Conservation (phyloP, 2,113 vertebrate genomes). For the Macaca fascicularis region DNA sequence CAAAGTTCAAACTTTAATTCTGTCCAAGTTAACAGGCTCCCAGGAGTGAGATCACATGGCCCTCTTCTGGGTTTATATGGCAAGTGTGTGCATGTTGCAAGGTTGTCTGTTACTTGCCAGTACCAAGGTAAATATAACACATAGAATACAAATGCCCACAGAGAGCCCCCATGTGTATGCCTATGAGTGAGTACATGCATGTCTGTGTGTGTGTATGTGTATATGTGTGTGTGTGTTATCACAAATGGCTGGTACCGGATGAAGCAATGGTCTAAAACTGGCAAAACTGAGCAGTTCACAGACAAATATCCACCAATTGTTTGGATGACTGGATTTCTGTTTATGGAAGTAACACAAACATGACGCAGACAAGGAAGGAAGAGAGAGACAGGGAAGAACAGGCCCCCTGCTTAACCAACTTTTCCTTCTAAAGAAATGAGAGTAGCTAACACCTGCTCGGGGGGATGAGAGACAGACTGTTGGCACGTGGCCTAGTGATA, state of each 20-base stretch:
- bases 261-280: background rate
- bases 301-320: background rate
- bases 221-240: background rate
- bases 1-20: background rate
- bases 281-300: background rate
- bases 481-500: background rate
- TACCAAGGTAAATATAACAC: background rate
- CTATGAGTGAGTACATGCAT: background rate
- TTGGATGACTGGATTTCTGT: background rate
- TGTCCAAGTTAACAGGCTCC: background rate
- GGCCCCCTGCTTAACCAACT: background rate
- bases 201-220: background rate
- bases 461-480: background rate
- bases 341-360: background rate
- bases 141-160: background rate
- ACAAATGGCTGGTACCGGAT: background rate
- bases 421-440: constrained; percentile 23
- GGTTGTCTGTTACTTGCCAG: background rate
- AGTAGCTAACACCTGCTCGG: background rate
- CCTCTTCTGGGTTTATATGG: background rate
- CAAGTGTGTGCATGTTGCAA: background rate
- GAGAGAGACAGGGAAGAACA: background rate
- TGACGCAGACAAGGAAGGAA: background rate
- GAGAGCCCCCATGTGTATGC: background rate
- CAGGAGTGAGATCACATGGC: background rate